Percentiles rank a stretch among this genome's conserved stretches.
Conservation (phyloP, 2,888 invertebrate species). For the Parascotia fuliginaria region DNA sequence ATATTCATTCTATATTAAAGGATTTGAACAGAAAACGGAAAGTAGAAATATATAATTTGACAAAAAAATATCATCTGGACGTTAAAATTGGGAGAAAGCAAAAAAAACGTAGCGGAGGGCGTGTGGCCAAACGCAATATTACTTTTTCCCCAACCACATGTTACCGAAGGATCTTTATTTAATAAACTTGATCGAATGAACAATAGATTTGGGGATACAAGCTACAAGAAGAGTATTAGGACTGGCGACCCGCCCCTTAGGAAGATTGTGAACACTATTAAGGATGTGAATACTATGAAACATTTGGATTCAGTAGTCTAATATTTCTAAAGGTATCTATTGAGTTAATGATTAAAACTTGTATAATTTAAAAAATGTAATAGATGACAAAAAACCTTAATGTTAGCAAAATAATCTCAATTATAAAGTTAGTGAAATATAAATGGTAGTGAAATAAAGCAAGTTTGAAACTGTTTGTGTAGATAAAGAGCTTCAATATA, state of each 20-base stretch:
- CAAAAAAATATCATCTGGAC: slow-evolving; percentile 20
- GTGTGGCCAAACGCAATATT: slow-evolving; percentile 35
- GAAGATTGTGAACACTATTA: slow-evolving; percentile 41
- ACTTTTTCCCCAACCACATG: slow-evolving; percentile 50
- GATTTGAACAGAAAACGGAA: background rate
- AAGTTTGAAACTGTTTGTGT: too few species aligned
- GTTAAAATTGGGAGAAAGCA: slow-evolving; percentile 36
- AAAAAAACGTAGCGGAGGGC: slow-evolving; percentile 21
- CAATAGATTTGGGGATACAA: slow-evolving; percentile 66
- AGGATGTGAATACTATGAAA: slow-evolving; percentile 23
- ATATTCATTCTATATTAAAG: background rate
- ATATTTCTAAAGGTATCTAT: too few species aligned
- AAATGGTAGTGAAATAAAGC: too few species aligned
- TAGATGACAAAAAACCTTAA: too few species aligned
- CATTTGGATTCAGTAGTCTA: background rate
- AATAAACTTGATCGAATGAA: slow-evolving; percentile 71
- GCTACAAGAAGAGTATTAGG: slow-evolving; percentile 57
- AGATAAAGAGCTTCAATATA: too few species aligned
- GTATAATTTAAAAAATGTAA: too few species aligned
- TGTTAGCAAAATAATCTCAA: too few species aligned
- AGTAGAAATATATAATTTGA: slow-evolving; percentile 9
- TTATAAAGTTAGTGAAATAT: too few species aligned
- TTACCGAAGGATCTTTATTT: slow-evolving; percentile 57
- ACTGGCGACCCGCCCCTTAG: slow-evolving; percentile 27
- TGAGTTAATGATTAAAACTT: too few species aligned